Conservation (phyloP, 1,140 invertebrate genomes). For the Meloidogyne chitwoodi region DNA sequence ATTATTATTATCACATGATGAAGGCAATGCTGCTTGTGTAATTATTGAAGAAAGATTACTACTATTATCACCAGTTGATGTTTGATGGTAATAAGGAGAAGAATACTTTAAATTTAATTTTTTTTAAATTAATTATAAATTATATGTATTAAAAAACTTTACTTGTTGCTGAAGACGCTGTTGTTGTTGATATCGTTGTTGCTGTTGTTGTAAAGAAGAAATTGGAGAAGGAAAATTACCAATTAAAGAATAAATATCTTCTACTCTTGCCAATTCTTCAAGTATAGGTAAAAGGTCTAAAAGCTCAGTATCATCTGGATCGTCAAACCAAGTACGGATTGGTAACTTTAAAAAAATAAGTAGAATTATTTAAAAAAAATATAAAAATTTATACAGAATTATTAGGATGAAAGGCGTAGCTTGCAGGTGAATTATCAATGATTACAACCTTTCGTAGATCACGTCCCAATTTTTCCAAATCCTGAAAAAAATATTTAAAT, state of each 20-base stretch:
- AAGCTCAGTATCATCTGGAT: conserved; percentile 88
- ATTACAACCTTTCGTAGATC: conserved; percentile 94
- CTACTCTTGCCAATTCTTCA: conserved; percentile 77
- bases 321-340: conserved; percentile 94
- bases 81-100: neutral
- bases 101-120: neutral
- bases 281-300: conserved; percentile 90
- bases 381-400: conserved; percentile 78
- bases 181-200: neutral
- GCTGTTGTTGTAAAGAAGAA: neutral
- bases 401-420: conserved; percentile 99
- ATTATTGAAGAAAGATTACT: neutral
- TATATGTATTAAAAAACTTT: no score
- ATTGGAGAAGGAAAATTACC: neutral
- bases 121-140: neutral
- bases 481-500: conserved; percentile 63
- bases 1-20: neutral
- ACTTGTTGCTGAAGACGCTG: neutral
- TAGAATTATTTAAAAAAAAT: neutral
- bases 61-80: neutral
- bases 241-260: conserved; percentile 45
- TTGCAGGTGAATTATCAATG: conserved; percentile 97
- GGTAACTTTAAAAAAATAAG: conserved; percentile 71
- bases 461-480: conserved; percentile 90
- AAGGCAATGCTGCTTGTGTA: neutral